A percentile compares a stretch with the other conserved stretches of the same genome.
Conservation (phyloP, 2,888 invertebrate species). For the Tetheella fluctuosa region DNA sequence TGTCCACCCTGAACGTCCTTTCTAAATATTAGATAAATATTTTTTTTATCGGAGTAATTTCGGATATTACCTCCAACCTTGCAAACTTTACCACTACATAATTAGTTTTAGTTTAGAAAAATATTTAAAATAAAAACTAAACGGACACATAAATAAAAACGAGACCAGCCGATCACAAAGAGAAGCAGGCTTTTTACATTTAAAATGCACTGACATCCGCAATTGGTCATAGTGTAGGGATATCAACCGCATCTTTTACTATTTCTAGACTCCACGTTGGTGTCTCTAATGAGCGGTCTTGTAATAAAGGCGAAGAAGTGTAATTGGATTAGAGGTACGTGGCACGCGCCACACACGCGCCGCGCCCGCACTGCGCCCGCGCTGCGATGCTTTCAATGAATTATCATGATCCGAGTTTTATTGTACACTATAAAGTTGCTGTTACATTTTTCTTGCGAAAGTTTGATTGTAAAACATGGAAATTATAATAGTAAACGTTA, state of each 20-base stretch:
- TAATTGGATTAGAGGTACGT: conserved; percentile 75
- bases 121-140: too few species aligned
- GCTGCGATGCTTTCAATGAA: conserved; percentile 24
- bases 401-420: conserved; percentile 6
- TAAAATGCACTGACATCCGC: too few species aligned
- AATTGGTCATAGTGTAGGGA: conserved; percentile 14
- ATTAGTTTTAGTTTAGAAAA: too few species aligned
- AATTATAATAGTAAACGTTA: neutral
- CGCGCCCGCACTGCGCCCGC: conserved; percentile 39
- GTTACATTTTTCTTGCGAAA: neutral
- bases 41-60: too few species aligned
- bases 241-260: conserved; percentile 26
- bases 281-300: conserved; percentile 72
- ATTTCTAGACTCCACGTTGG: conserved; percentile 17
- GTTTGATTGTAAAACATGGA: conserved; percentile 2
- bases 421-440: conserved; percentile 2
- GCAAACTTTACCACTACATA: too few species aligned
- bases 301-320: conserved; percentile 77
- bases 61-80: too few species aligned
- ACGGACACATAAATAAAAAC: too few species aligned
- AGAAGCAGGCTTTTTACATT: too few species aligned
- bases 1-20: too few species aligned
- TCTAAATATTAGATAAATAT: too few species aligned
- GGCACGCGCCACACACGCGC: conserved; percentile 66
- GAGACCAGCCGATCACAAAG: too few species aligned